Evolutionary conservation across 2,113 vertebrate genomes (phyloP).

Genomic region (Mesoclemmys tuberculata): DNA sequence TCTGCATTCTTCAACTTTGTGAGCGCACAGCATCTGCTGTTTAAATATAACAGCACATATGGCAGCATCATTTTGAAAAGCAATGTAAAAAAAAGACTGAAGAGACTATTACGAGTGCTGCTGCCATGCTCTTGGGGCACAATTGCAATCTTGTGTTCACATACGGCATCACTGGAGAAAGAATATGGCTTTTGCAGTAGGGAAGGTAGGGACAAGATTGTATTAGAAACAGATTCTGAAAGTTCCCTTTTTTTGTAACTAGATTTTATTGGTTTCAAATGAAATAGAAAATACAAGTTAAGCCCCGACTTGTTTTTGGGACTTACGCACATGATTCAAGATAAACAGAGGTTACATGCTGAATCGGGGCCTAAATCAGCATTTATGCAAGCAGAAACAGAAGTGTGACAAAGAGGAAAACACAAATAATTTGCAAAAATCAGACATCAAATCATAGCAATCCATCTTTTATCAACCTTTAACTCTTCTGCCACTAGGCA

Average conservation of each 20-base stretch:
- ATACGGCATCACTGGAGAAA: conserved; percentile 44
- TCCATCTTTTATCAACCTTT: neutral
- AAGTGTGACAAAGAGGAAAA: neutral
- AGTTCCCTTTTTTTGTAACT: neutral
- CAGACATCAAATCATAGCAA: neutral
- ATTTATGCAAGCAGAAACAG: conserved; percentile 11
- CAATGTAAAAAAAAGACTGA: conserved; percentile 61
- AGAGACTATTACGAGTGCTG: conserved; percentile 52
- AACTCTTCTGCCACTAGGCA: conserved; percentile 24
- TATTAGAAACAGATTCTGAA: conserved; percentile 30
- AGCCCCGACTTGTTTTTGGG: neutral
- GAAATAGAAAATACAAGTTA: conserved; percentile 29
- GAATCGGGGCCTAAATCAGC: conserved; percentile 32
- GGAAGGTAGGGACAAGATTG: conserved; percentile 40
- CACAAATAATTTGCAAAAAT: conserved; percentile 47
- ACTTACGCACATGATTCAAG: conserved; percentile 1
- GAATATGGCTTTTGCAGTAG: conserved; percentile 17
- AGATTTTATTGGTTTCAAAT: conserved; percentile 29
- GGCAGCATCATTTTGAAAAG: conserved; percentile 72
- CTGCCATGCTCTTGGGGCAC: conserved; percentile 56
- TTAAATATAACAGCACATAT: conserved; percentile 77
- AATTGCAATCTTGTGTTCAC: conserved; percentile 39
- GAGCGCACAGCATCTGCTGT: conserved; percentile 75
- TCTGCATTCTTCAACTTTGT: conserved; percentile 70
- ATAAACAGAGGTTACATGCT: neutral